Evolutionary conservation across 1,140 invertebrate genomes (phyloP), one percentile per base, ranked within the genome.

Genomic region (Stenopsyche tienmushanensis): DNA sequence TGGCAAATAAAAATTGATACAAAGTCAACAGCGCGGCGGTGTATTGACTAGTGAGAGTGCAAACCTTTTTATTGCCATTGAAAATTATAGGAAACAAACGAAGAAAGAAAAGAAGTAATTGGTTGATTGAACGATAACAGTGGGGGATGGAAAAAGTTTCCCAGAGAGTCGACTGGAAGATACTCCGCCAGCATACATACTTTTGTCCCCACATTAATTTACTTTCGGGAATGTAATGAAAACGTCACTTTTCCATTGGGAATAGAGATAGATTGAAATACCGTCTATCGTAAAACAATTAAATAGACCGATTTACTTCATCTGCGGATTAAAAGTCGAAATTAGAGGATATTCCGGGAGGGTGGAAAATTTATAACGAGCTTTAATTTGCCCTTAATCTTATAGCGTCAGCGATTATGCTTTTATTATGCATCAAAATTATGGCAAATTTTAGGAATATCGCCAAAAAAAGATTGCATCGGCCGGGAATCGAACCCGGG

Each of bases 401-500:
- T 34, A 34, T 34, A 34, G 13, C 29, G 13, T 34, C 13, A n/a
- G n/a, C n/a, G n/a, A n/a, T 34, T 13, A 34, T 34, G 5, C 29
- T 34, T 34, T 13, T 34, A 13, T 7, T 7, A 34, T 34, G 5
- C 29, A 34, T 34, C 13, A 34, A 5, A 13, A 34, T n/a, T 34
- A 34, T 5, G 29, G 13, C 29, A 34, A 13, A n/a, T n/a, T n/a
- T n/a, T n/a, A n/a, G n/a, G n/a, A n/a, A n/a, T n/a, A n/a, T n/a
- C n/a, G n/a, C n/a, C n/a, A n/a, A n/a, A n/a, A 59, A 59, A 52
- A n/a, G 0, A 23, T 67, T 85, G 84, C 84, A 85, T 85, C 88
- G 87, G 85, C 88, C 89, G 88, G 88, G 88, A 91, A 91, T 91
- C 88, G 89, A 92, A 91, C 90, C 90, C 89, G 89, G 89, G 88